Evolutionary conservation across 2,113 vertebrate genomes (phyloP), one percentile per base, ranked within the genome.

Genomic region (Brachyhypopomus occidentalis): DNA sequence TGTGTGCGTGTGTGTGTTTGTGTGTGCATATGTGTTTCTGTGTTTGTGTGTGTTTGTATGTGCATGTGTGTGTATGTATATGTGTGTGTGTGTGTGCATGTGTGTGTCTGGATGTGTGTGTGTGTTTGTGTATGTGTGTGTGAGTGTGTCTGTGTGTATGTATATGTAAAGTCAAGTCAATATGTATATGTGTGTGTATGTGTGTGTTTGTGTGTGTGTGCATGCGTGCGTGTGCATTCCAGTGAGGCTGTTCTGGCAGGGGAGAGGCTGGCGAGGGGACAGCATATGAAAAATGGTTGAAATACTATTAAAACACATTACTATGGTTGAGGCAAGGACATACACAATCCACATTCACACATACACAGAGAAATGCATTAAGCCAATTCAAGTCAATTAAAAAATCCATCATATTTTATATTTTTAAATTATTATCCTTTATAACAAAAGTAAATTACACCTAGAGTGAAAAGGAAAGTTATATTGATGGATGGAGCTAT

Each of bases 251-350:
- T 25, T 20, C 22, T 67, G 73, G 38, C 23, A 3, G 22, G 67
- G 78, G 27, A 22, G 59, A 27, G 41, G 34, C 36, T 11, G 45
- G 23, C 34, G 55, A 27, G 67, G 52, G 62, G n/a, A 62, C 22
- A 58, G 45, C 30, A 9, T 30, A 81, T 67, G 79, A 81, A 64
- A 81, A 81, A 81, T 72, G 48, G n/a, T 69, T 64, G 67, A 69
- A 75, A 81, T 41, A 23, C 30, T 75, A 41, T 75, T 81, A 81
- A 75, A 63, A 81, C 63, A 75, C 72, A 75, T 75, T 75, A 75
- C 63, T 58, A 72, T 59, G 34, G 72, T 81, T 75, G 62, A 69
- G 11, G 48, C 72, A 62, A 81, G 74, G 52, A 75, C 55, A 75
- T 79, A n/a, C 36, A 38, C 36, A 38, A 16, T 4, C 66, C 76